Evolutionary conservation across 2,888 invertebrate species (phyloP).

Genomic region (Heliconius erato): DNA sequence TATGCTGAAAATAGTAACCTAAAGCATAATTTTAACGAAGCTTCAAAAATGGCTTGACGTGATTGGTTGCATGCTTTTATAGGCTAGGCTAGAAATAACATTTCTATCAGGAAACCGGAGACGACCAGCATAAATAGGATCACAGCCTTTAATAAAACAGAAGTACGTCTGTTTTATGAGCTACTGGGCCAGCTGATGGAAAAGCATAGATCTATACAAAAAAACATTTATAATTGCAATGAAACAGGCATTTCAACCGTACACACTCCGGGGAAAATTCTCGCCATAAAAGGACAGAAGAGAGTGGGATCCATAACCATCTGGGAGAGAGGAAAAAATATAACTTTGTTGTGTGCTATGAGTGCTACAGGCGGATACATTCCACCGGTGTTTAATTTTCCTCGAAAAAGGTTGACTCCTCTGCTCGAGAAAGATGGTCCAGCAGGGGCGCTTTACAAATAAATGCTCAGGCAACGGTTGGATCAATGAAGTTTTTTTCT

Average conservation of each 20-base stretch:
- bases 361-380: conserved; percentile 66
- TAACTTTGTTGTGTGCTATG: conserved; percentile 71
- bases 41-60: conserved; percentile 54
- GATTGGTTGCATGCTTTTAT: conserved; percentile 55
- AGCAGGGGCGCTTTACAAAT: conserved; percentile 61
- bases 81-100: conserved; percentile 47
- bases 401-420: conserved; percentile 67
- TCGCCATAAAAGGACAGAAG: conserved; percentile 67
- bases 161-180: conserved; percentile 51
- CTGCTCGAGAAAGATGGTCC: conserved; percentile 68
- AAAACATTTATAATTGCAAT: conserved; percentile 68
- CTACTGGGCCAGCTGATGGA: conserved; percentile 55
- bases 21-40: conserved; percentile 52
- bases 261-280: conserved; percentile 65
- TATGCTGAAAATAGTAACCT: conserved; percentile 53
- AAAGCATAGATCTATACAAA: conserved; percentile 52
- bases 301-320: conserved; percentile 69
- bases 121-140: conserved; percentile 49
- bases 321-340: conserved; percentile 66
- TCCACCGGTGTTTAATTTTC: conserved; percentile 77
- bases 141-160: conserved; percentile 38
- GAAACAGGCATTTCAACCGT: conserved; percentile 72
- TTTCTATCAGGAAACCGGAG: conserved; percentile 56
- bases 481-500: conserved; percentile 58
- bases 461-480: conserved; percentile 58